A percentile compares a stretch with the other conserved stretches of the same genome.
Conservation (phyloP, 2,797 vertebrate genomes). For the Silurus aristotelis region DNA sequence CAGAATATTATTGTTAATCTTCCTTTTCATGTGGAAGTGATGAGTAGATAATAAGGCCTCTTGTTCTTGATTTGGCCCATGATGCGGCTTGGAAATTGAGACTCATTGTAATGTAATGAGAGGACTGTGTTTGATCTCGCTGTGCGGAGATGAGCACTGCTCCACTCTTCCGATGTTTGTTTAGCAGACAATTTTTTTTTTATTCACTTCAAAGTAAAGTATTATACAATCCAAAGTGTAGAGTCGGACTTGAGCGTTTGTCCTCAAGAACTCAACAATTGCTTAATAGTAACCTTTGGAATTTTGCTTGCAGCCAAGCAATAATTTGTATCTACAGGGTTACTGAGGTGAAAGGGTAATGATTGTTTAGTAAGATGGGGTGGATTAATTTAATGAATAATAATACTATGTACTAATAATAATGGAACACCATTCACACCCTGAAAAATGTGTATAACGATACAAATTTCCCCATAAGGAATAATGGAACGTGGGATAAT, state of each 20-base stretch:
- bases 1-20: constrained; percentile 3
- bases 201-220: constrained; percentile 11
- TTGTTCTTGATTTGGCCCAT: constrained; percentile 23
- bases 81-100: constrained; percentile 16
- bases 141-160: background rate
- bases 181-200: background rate
- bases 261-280: background rate
- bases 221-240: background rate
- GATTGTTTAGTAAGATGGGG: background rate
- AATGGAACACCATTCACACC: too few species aligned
- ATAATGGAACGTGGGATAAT: too few species aligned
- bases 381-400: too few species aligned
- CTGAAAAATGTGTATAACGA: too few species aligned
- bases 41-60: constrained; percentile 29
- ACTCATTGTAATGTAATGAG: constrained; percentile 18
- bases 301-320: background rate
- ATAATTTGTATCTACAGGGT: background rate
- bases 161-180: background rate
- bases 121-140: constrained; percentile 6
- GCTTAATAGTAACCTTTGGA: background rate
- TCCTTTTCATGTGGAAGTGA: constrained; percentile 9
- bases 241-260: background rate
- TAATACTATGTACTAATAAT: too few species aligned
- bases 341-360: background rate
- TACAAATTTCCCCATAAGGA: too few species aligned